Conservation (phyloP, 2,113 vertebrate genomes). For the Pangasianodon gigas region DNA sequence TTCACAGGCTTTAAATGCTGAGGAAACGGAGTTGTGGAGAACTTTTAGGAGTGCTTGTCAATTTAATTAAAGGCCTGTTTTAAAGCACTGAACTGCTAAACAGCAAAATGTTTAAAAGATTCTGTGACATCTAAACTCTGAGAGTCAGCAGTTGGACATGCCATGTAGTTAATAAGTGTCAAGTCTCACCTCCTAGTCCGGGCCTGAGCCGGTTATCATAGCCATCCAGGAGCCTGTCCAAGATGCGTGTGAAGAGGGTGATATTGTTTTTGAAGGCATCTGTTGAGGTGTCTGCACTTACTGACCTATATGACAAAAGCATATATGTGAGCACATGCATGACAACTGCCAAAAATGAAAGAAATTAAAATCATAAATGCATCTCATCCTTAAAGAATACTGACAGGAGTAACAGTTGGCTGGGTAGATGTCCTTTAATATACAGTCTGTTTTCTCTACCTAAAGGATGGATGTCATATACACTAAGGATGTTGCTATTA, state of each 20-base stretch:
- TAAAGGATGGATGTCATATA: neutral
- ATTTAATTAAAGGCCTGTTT: constrained; percentile 9
- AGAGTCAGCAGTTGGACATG: neutral
- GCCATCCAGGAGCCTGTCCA: constrained; percentile 97
- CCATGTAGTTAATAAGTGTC: neutral
- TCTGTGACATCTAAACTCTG: neutral
- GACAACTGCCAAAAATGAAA: neutral
- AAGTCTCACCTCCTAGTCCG: constrained; percentile 92
- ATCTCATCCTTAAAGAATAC: neutral
- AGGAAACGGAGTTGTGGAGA: neutral
- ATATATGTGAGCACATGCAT: neutral
- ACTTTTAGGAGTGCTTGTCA: neutral
- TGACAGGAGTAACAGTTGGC: neutral
- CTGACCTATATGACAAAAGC: constrained; percentile 75
- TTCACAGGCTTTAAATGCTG: neutral
- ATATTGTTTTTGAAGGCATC: constrained; percentile 97
- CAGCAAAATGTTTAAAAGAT: neutral
- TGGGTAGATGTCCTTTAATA: neutral
- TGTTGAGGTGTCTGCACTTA: constrained; percentile 83
- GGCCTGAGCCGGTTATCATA: constrained; percentile 98
- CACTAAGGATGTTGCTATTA: neutral
- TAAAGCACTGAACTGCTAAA: neutral
- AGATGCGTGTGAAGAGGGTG: constrained; percentile 96
- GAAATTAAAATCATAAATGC: neutral
- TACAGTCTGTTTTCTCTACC: neutral